Evolutionary conservation across 1,140 invertebrate genomes (phyloP).

Genomic region (Onthophagus taurus): DNA sequence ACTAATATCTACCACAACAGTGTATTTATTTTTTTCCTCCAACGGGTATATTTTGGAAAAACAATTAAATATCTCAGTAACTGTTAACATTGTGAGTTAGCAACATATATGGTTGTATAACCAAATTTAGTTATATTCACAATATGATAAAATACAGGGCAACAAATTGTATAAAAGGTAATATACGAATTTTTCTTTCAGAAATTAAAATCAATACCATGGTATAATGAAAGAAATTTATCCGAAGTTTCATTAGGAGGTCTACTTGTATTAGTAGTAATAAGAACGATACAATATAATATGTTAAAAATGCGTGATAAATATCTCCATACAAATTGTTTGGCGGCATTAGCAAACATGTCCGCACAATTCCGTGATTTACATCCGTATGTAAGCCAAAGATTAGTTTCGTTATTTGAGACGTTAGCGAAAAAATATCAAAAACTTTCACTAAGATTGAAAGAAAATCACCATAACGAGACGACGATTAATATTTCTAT

Average conservation of each 20-base stretch:
- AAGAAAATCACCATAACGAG: conserved; percentile 30
- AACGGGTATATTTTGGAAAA: too few species aligned
- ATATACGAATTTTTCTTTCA: conserved; percentile 43
- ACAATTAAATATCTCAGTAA: too few species aligned
- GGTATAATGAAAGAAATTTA: conserved; percentile 86
- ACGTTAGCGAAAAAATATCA: conserved; percentile 70
- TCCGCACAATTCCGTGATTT: conserved; percentile 86
- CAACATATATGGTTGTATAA: too few species aligned
- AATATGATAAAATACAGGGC: too few species aligned
- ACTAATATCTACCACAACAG: too few species aligned
- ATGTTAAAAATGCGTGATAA: conserved; percentile 95
- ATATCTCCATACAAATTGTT: conserved; percentile 92
- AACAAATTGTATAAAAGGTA: too few species aligned
- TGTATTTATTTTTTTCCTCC: too few species aligned
- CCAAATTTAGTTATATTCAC: too few species aligned
- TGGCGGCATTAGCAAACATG: conserved; percentile 98
- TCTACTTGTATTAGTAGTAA: conserved; percentile 88
- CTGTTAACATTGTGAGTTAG: too few species aligned
- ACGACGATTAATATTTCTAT: conserved; percentile 35
- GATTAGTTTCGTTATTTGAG: conserved; percentile 81
- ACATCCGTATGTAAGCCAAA: conserved; percentile 93
- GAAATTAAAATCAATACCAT: conserved; percentile 78
- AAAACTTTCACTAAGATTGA: conserved; percentile 21
- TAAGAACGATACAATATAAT: conserved; percentile 95
- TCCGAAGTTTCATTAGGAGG: conserved; percentile 91